phyloP scores from a whole-genome alignment of 2,888 invertebrate genomes.

The Lasioglossum marginatum region DNA sequence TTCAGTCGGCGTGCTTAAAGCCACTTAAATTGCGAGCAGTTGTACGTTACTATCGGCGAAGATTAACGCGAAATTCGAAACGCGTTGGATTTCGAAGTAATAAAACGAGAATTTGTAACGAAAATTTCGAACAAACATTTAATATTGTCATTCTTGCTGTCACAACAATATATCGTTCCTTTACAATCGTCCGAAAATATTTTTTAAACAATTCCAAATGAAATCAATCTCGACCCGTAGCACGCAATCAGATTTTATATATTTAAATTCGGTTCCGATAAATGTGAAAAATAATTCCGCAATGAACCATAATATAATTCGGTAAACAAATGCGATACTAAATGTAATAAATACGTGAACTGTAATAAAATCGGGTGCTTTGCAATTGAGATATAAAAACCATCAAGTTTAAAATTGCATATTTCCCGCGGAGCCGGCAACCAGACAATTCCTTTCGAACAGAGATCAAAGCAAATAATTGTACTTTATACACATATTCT shows the following conservation, averaged over 20 bases:
- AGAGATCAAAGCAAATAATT: too few species aligned
- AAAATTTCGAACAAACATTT: not conserved
- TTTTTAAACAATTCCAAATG: not conserved
- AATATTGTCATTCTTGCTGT: not conserved
- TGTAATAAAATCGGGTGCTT: not conserved
- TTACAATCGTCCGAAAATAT: not conserved
- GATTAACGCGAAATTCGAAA: constrained; percentile 27
- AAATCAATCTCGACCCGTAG: not conserved
- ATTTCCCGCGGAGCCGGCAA: not conserved
- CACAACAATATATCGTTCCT: not conserved
- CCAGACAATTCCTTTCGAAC: not conserved
- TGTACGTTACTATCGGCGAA: constrained; percentile 12
- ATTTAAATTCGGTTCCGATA: not conserved
- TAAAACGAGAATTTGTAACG: not conserved
- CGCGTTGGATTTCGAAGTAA: constrained; percentile 10
- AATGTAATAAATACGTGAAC: not conserved
- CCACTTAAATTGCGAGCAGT: constrained; percentile 14
- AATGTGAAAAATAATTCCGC: not conserved
- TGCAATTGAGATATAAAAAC: not conserved
- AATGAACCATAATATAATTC: not conserved
- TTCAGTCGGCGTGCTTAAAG: constrained; percentile 7
- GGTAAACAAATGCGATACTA: not conserved
- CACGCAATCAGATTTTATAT: not conserved
- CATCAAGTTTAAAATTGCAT: not conserved
- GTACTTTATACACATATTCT: too few species aligned